Conservation (phyloP, 2,113 vertebrate species). For the Amblyopsis rosae region DNA sequence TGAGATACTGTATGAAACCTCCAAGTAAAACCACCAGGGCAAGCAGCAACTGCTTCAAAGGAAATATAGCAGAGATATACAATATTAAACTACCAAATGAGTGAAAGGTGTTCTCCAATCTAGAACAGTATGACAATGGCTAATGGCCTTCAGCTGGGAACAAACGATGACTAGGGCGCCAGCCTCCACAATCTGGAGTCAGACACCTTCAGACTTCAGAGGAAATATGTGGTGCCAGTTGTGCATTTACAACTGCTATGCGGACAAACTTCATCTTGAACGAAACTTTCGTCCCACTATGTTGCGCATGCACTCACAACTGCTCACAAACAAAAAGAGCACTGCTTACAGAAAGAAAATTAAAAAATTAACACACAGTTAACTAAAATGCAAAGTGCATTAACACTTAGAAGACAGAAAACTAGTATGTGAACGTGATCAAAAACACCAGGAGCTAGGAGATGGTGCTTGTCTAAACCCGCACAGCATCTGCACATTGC, state of each 20-base stretch:
- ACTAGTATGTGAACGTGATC: conserved; percentile 52
- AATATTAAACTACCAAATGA: conserved; percentile 24
- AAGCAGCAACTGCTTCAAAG: conserved; percentile 11
- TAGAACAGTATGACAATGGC: conserved; percentile 17
- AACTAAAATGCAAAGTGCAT: conserved; percentile 13
- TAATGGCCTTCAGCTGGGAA: conserved; percentile 16
- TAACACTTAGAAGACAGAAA: conserved; percentile 14
- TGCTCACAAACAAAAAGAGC: conserved; percentile 4
- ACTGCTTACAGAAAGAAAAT: conserved; percentile 14
- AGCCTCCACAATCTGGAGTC: neutral
- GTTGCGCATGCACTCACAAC: neutral
- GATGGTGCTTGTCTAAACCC: conserved; percentile 47
- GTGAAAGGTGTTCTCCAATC: conserved; percentile 25
- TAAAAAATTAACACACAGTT: conserved; percentile 9
- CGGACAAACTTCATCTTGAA: neutral
- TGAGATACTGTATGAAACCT: conserved; percentile 20
- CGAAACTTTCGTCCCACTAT: conserved; percentile 7
- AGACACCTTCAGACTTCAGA: neutral
- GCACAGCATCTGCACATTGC: conserved; percentile 32
- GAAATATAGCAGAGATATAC: conserved; percentile 3
- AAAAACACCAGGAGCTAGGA: conserved; percentile 42
- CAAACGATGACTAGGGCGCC: conserved; percentile 8
- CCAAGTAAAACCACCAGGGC: conserved; percentile 28
- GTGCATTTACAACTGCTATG: neutral
- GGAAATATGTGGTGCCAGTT: neutral